Conservation (phyloP, 2,113 vertebrate genomes). For the Chionodraco myersi region DNA sequence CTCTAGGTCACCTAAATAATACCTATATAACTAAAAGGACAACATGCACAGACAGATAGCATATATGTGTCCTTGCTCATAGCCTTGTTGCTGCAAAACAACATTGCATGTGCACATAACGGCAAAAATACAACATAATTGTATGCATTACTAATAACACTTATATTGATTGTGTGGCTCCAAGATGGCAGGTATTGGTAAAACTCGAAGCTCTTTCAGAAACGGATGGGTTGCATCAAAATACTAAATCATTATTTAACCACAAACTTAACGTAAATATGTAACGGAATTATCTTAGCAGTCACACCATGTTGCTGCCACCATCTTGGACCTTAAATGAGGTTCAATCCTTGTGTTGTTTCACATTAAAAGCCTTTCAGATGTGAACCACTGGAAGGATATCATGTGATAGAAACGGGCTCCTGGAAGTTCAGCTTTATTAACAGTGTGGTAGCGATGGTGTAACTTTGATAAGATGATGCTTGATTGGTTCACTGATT, state of each 20-base stretch:
- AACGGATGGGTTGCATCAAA: background rate
- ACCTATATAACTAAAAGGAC: slow-evolving; percentile 18
- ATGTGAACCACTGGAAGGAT: background rate
- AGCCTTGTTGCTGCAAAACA: background rate
- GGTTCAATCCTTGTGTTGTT: background rate
- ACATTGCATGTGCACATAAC: background rate
- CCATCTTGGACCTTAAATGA: background rate
- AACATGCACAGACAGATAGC: background rate
- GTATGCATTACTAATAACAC: background rate
- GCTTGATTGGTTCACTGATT: slow-evolving; percentile 14
- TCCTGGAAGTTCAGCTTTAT: background rate
- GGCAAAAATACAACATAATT: background rate
- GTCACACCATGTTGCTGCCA: background rate
- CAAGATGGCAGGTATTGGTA: background rate
- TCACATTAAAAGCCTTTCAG: slow-evolving; percentile 8
- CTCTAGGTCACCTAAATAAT: slow-evolving; percentile 32
- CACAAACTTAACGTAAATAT: background rate
- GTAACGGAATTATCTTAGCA: background rate
- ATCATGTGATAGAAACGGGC: background rate
- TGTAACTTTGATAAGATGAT: background rate
- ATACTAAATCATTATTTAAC: background rate
- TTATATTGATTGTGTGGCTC: background rate
- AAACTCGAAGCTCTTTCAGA: background rate
- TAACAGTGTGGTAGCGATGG: background rate
- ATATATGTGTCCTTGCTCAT: slow-evolving; percentile 36